Conservation (phyloP, 2,797 vertebrate genomes). For the Alca torda region DNA sequence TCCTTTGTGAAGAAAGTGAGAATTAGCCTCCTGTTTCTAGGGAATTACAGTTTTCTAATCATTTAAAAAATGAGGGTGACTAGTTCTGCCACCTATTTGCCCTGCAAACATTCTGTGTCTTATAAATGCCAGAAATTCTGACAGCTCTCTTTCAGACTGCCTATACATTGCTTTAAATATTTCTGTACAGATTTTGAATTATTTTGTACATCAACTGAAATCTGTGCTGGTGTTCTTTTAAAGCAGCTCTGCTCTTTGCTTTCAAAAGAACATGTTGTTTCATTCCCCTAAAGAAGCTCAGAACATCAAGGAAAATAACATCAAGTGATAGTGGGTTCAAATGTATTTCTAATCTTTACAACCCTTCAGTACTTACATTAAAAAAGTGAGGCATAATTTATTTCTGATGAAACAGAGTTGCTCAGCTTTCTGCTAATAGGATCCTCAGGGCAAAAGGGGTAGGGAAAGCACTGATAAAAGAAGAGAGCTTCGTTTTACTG, state of each 20-base stretch:
- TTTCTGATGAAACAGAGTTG: slow-evolving; percentile 71
- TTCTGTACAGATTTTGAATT: neutral
- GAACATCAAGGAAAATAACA: slow-evolving; percentile 72
- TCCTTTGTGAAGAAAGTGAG: slow-evolving; percentile 58
- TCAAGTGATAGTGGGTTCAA: slow-evolving; percentile 69
- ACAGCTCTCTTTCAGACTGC: neutral
- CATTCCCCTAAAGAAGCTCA: slow-evolving; percentile 59
- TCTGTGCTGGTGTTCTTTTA: slow-evolving; percentile 2
- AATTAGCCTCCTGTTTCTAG: slow-evolving; percentile 60
- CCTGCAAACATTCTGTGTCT: neutral
- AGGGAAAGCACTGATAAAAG: slow-evolving; percentile 48
- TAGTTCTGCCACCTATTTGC: neutral
- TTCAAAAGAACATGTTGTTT: slow-evolving; percentile 65
- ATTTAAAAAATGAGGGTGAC: slow-evolving; percentile 39
- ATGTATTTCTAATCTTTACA: slow-evolving; percentile 73
- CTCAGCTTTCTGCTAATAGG: slow-evolving; percentile 73
- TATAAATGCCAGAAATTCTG: neutral
- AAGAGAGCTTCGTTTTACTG: slow-evolving; percentile 3
- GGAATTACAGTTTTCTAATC: slow-evolving; percentile 66
- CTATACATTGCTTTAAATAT: slow-evolving; percentile 8
- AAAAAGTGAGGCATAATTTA: slow-evolving; percentile 72
- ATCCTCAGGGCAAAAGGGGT: slow-evolving; percentile 73
- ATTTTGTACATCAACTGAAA: neutral
- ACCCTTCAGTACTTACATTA: slow-evolving; percentile 70
- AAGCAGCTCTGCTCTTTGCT: slow-evolving; percentile 48